Base-by-base conservation (phyloP, 2,797 vertebrate species). In the Manis javanica region DNA sequence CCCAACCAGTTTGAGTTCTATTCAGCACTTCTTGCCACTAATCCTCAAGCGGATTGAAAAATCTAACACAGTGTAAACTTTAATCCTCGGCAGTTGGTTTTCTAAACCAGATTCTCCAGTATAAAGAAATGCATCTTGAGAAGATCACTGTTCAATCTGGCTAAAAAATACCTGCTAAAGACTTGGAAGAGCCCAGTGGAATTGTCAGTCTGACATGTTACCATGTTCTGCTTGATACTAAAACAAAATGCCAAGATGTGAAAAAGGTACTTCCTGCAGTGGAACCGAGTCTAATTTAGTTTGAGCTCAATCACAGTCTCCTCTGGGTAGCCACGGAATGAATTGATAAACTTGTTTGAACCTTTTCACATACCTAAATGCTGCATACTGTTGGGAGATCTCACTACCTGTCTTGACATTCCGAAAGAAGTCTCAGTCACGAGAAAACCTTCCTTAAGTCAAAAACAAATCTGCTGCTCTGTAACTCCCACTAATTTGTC, bases 141-240 rank as follows among this genome's bases (percentile, higher is more conserved):
- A 78, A 93, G 53, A 90, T 51, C 23, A 78, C 16, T 79, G 46
- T 85, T 87, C 46, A 68, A 95, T 72, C 29, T 91, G 71, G 77
- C 49, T 23, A 87, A 55, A 90, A n/a, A 42, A 93, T 64, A 61
- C 39, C 42, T 69, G 23, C 42, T 49, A 37, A 66, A 63, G 18
- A 51, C 37, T 85, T 95, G 55, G 39, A 91, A 89, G 64, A 85
- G 74, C 31, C 31, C 78, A 57, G 26, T 53, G 74, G 31, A 88
- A 3, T 79, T 85, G 31, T 37, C 31, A 49, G 72, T 74, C 26
- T 49, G 42, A 39, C 55, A 14, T 23, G 26, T 39, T 78, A 19
- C 21, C 61, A 9, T 46, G 51, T 55, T 71, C 42, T 31, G 6
- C 34, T 39, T 78, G 49, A 78, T 42, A 26, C 11, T 46, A 68